A percentile compares a stretch with the other conserved stretches of the same genome.
Evolutionary conservation across 2,797 vertebrate genomes (phyloP).

Genomic region (Fringilla coelebs): DNA sequence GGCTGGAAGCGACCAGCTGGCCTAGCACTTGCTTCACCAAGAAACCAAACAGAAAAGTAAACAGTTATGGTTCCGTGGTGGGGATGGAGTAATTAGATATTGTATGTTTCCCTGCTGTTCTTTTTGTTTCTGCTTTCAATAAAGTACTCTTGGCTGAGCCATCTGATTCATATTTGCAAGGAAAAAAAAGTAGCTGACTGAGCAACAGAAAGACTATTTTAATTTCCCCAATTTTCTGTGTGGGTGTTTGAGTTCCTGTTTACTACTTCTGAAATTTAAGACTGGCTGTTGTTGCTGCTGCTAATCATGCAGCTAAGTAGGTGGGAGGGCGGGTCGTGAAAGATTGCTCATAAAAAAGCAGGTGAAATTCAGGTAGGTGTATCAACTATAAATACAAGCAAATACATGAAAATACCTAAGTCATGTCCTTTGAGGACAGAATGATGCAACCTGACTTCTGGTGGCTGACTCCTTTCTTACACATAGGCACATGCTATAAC

Average conservation of each 20-base stretch:
- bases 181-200: conserved; percentile 38
- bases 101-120: conserved; percentile 23
- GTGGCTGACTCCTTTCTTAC: neutral
- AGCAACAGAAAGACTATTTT: conserved; percentile 36
- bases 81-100: conserved; percentile 30
- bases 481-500: neutral
- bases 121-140: conserved; percentile 49
- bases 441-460: neutral
- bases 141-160: neutral
- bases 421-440: neutral
- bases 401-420: neutral
- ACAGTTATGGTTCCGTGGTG: neutral
- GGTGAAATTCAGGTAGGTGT: neutral
- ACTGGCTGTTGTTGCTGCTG: neutral
- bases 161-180: conserved; percentile 22
- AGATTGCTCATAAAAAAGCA: neutral
- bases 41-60: conserved; percentile 8
- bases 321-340: neutral
- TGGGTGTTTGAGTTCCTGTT: conserved; percentile 2
- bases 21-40: conserved; percentile 9
- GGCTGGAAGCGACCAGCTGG: neutral
- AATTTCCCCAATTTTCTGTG: conserved; percentile 31
- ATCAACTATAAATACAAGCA: neutral
- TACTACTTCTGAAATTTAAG: conserved; percentile 9
- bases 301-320: neutral